Evolutionary conservation across 2,797 vertebrate species (phyloP).

Genomic region (Sebastes flavidus): DNA sequence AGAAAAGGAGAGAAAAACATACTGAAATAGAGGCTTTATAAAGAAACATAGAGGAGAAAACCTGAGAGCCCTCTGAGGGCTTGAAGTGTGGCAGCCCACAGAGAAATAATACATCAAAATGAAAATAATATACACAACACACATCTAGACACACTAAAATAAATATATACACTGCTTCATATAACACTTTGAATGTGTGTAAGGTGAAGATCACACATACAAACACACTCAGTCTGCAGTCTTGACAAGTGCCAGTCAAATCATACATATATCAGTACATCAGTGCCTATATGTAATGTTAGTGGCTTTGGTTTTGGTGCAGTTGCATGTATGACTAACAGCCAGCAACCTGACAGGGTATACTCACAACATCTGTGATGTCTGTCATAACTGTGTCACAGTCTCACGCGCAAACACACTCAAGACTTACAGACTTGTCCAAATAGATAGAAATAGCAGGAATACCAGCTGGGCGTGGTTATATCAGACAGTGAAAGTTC

Average conservation of each 20-base stretch:
- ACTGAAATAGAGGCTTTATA: not conserved
- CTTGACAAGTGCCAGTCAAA: not conserved
- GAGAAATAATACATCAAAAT: slow-evolving; percentile 42
- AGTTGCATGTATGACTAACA: not conserved
- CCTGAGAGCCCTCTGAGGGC: not conserved
- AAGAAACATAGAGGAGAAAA: not conserved
- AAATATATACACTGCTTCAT: slow-evolving; percentile 1
- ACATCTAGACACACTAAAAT: not conserved
- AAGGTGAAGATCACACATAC: not conserved
- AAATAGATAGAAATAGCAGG: slow-evolving; percentile 1
- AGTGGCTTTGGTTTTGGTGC: not conserved
- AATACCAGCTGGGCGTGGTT: not conserved
- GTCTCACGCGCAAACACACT: not conserved
- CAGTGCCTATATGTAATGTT: not conserved
- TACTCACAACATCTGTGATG: not conserved
- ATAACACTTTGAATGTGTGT: not conserved
- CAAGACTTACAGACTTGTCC: not conserved
- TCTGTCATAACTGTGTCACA: not conserved
- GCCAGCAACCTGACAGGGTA: not conserved
- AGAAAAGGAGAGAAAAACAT: not conserved
- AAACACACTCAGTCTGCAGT: not conserved
- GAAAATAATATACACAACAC: slow-evolving; percentile 25
- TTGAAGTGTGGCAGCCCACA: slow-evolving; percentile 6
- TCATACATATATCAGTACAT: not conserved
- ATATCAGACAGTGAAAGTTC: not conserved